Base-by-base conservation (phyloP, 1,140 invertebrate species). In the Acromyrmex heyeri region DNA sequence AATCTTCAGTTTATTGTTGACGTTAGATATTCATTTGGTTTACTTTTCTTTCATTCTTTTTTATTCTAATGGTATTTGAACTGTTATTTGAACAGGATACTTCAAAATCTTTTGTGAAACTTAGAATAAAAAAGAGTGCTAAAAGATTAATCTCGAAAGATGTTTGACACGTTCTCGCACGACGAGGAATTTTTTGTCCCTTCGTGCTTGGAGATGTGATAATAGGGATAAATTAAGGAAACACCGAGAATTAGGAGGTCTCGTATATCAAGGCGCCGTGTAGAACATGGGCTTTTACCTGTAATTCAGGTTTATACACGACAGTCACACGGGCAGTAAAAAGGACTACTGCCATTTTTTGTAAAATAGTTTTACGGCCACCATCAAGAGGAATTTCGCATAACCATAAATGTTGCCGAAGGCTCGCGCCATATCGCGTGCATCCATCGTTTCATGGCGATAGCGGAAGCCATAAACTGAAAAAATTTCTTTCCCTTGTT, bases 331-430 rank as follows among this genome's bases (percentile, higher is more conserved):
- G 72, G 89, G 79, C 86, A 90, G 87, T 92, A 93, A 93, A 93
- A 93, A 93, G 90, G 89, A 90, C 87, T 89, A 72, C 76, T 90
- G 88, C 91, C 89, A 92, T 92, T 90, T 94, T 91, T 91, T 93
- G 94, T 94, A 94, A 95, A 95, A 95, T 95, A 95, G 94, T 94
- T 94, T 95, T 94, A 95, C 91, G 91, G 89, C 91, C 87, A 91
- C 73, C 48, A 75, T 61, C n/a, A 78, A 86, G 75, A 89, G 92
- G 94, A 95, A 95, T 95, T 94, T 95, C 93, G 93, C 94, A 89
- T 92, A 86, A 89, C 92, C 93, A 94, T 94, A 95, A 95, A 94
- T 67, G 75, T 79, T 83, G 76, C 48, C 53, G 53, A 72, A 85
- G 82, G 67, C 72, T 88, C 88, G 87, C 88, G 91, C 70, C 91